A percentile compares a stretch with the other conserved stretches of the same genome.
These are phyloP conservation scores for Connochaetes taurinus DNA, from an alignment of 2,113 vertebrate genomes.

Conservation along the genomic window DNA sequence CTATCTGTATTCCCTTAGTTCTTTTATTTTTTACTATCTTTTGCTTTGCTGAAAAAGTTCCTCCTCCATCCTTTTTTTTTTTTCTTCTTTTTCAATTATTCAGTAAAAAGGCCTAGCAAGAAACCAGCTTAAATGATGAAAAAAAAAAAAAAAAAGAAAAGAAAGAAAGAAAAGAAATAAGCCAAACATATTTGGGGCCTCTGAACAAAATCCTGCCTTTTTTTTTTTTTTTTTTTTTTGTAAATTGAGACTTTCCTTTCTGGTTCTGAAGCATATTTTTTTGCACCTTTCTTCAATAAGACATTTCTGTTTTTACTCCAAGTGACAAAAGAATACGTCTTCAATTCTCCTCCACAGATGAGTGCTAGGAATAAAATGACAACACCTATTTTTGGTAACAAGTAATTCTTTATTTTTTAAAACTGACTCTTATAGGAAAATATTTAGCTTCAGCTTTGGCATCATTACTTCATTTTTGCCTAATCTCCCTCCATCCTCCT, in stretches of 20 bases:
- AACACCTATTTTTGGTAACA: conserved; percentile 39
- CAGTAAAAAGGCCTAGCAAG: conserved; percentile 41
- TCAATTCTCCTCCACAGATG: conserved; percentile 25
- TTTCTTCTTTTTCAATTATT: conserved; percentile 60
- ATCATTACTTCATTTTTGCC: conserved; percentile 21
- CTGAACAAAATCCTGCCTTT: conserved; percentile 43
- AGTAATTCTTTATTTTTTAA: conserved; percentile 24
- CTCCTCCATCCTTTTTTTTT: not conserved
- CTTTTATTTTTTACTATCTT: conserved; percentile 1
- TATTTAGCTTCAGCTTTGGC: not conserved
- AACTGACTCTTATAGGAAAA: conserved; percentile 28
- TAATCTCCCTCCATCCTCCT: not conserved
- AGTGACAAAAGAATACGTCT: conserved; percentile 59
- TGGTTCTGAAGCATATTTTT: conserved; percentile 19
- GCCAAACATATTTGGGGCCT: not conserved
- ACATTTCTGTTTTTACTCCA: conserved; percentile 49
- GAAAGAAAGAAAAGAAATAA: conserved; percentile 43
- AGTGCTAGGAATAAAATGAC: conserved; percentile 47
- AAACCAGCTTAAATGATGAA: conserved; percentile 38
- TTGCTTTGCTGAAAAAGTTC: conserved; percentile 50
- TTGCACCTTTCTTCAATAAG: conserved; percentile 18
- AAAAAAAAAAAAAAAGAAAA: not conserved
- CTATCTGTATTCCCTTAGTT: not conserved
- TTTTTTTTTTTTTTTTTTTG: not conserved
- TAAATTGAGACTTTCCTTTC: conserved; percentile 44